Conservation (phyloP, 2,797 vertebrate genomes). For the Xenentodon cancila region DNA sequence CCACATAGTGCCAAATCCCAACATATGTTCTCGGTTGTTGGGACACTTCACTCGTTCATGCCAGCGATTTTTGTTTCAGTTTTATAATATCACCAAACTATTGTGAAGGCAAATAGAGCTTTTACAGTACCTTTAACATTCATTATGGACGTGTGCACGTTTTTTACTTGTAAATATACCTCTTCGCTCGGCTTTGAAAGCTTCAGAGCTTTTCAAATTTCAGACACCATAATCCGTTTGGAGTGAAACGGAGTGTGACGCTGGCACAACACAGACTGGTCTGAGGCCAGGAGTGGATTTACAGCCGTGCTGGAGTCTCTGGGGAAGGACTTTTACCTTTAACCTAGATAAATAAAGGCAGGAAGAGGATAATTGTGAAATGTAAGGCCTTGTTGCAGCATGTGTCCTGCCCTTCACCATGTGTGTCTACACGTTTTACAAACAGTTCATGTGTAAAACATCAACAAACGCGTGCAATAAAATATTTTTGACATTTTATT, state of each 20-base stretch:
- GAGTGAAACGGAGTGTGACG: neutral
- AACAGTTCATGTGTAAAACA: neutral
- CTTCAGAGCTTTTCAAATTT: constrained; percentile 7
- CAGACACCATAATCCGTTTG: neutral
- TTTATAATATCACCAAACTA: too few species aligned
- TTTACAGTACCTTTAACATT: too few species aligned
- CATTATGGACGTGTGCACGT: too few species aligned
- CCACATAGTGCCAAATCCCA: too few species aligned
- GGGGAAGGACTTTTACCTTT: constrained; percentile 52
- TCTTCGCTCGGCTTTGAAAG: too few species aligned
- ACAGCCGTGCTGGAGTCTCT: constrained; percentile 23
- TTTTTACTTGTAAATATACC: too few species aligned
- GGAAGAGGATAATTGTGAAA: constrained; percentile 31
- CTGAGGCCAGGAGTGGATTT: constrained; percentile 35
- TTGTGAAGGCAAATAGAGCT: too few species aligned
- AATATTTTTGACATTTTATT: neutral
- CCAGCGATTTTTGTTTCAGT: too few species aligned
- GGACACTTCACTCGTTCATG: too few species aligned
- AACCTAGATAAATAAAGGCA: constrained; percentile 53
- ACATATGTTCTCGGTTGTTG: too few species aligned
- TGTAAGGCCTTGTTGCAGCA: constrained; percentile 12
- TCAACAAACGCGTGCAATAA: neutral
- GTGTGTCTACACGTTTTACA: neutral
- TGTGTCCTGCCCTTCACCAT: neutral
- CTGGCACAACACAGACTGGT: neutral